Base-by-base conservation (phyloP, 1,140 invertebrate genomes). In the Ptiloglossa arizonensis region DNA sequence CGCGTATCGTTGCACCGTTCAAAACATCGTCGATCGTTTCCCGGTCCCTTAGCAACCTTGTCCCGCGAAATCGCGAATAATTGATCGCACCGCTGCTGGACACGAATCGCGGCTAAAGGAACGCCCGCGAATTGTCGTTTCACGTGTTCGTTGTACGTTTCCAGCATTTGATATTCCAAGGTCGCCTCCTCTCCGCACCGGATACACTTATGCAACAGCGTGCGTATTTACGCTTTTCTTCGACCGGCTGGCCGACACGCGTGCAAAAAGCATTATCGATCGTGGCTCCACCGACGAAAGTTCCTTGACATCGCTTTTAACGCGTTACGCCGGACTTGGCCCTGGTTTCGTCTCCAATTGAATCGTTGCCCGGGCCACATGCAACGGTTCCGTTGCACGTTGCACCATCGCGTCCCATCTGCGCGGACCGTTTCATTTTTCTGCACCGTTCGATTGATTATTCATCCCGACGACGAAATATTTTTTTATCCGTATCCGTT, bases 121-220 rank as follows among this genome's bases (percentile, higher is more conserved):
- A 1, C 63, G 50, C 52, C 66, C 41, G 24, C 62, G 60, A 41
- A 73, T 73, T 44, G 17, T 52, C 70, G 59, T 62, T 74, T 56
- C 64, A 56, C 62, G 62, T 52, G 54, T 29, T 69, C 64, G 69
- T 69, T 69, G 66, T 68, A 81, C 72, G 75, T 82, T 73, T 82
- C 60, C 63, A 70, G 57, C 56, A 63, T 64, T 54, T 69, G 64
- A 75, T 75, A 69, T 79, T 79, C 63, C 83, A 82, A 86, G 80
- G 80, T 80, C 66, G 54, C 19, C 57, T 62, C 69, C 70, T 82
- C 75, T 38, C 48, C 50, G 32, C 77, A 60, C 60, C 84, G 84
- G 80, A 85, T 71, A 54, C 24, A 68, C 75, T 86, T 86, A 82
- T 79, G 83, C 75, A 86, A 86, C 67, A 32, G 54, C 52, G 70